A percentile compares a stretch with the other conserved stretches of the same genome.
These are phyloP conservation scores for Boulengeromyrus knoepffleri DNA, from an alignment of 2,113 vertebrate genomes.

Conservation along the genomic window DNA sequence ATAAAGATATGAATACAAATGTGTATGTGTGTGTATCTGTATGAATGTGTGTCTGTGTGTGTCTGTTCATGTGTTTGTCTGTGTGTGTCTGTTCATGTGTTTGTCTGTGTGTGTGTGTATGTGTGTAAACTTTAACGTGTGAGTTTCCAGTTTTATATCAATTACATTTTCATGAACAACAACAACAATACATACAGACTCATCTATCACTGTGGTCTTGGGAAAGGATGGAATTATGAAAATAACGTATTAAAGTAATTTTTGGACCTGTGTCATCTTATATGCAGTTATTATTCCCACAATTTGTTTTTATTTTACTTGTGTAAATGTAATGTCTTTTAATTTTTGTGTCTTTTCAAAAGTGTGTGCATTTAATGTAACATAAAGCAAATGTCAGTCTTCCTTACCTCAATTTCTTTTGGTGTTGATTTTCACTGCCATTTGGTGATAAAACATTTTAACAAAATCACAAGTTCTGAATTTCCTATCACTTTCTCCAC, in stretches of 20 bases:
- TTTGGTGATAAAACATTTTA: not conserved
- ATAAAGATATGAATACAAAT: not conserved
- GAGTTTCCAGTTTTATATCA: not conserved
- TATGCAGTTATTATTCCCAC: not conserved
- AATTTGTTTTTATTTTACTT: not conserved
- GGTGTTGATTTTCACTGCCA: not conserved
- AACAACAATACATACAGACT: not conserved
- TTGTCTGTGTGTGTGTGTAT: not conserved
- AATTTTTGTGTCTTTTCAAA: not conserved
- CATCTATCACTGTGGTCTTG: not conserved
- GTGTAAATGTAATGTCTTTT: not conserved
- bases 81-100: not conserved
- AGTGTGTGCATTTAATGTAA: not conserved
- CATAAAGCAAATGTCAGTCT: not conserved
- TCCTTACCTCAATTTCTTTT: not conserved
- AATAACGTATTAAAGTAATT: not conserved
- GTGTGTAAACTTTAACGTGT: not conserved
- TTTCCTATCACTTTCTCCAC: constrained; percentile 7
- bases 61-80: not conserved
- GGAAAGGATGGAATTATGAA: not conserved
- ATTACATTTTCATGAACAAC: not conserved
- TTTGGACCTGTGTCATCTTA: not conserved
- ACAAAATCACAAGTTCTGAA: constrained; percentile 6
- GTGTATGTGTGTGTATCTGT: not conserved
- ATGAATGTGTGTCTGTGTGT: not conserved